Base-by-base conservation (phyloP, 2,113 vertebrate genomes). In the Plestiodon gilberti region DNA sequence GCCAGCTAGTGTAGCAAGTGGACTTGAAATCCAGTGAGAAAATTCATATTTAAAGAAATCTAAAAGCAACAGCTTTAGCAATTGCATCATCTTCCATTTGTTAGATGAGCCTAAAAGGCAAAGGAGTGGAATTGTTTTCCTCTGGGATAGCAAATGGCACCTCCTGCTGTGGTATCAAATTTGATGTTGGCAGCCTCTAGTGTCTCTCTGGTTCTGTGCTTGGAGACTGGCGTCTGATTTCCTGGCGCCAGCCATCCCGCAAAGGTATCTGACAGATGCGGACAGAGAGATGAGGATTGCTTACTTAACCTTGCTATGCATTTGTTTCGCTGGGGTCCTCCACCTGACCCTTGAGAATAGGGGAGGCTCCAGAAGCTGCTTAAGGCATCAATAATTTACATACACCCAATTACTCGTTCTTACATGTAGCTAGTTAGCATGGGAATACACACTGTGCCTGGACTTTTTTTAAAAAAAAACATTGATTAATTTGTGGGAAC, bases 301-400 rank as follows among this genome's bases (percentile, higher is more conserved):
- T 93, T 74, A 78, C 85, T 91, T 81, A 91, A 90, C 90, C 93
- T 83, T 92, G 87, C 70, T 88, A 83, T 52, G 80, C 91, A 87
- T 85, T 71, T 75, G 30, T 59, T 91, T 85, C 91, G 91, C 75
- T 0, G 0, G 92, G 93, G 84, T 83, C 87, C 87, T 86, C 78
- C 70, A 1, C 55, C 71, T 74, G 38, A 91, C 93, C 84, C 93
- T 90, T 85, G 94, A 92, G 93, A 90, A 52, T 22, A 38, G 65
- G 88, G 89, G 79, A 94, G 90, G 90, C 90, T 96, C 95, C 94
- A 96, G 94, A 90, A 97, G 94, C 95, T 94, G 94, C 94, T 93
- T 91, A 81, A 90, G 90, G 84, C 89, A 95, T 96, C 91, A 97
- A 96, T 97, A 97, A 97, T 97, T 97, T 94, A 97, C 94, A 83